Evolutionary conservation across 2,797 vertebrate genomes (phyloP), one percentile per base, ranked within the genome.

Genomic region (Taeniopygia guttata): DNA sequence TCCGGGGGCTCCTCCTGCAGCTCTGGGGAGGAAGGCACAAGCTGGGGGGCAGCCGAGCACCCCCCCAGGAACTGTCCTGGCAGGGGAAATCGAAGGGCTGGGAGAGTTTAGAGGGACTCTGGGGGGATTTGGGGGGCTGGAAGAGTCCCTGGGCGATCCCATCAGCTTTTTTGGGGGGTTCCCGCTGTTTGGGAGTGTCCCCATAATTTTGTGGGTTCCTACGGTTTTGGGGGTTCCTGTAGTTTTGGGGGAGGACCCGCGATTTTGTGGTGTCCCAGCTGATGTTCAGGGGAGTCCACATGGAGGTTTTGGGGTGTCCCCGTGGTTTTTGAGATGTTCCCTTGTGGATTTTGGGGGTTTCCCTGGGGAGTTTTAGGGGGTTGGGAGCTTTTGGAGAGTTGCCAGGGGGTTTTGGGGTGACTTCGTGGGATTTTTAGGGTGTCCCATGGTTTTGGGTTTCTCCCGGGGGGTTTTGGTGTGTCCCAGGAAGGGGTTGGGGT

Each of bases 131-230:
- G 2, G 26, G 26, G 22, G 19, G 7, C 43, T 36, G 70, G 27
- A 49, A 45, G 22, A 40, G 36, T 27, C 10, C 51, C 46, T n/a
- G 23, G 5, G 18, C 45, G 5, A 17, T 62, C 36, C 36, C 8
- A 1, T 27, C 36, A 5, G 2, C 9, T 51, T 21, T n/a, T 40
- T 1, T 4, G 20, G 18, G 19, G 5, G 23, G 6, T 21, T 18
- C 15, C 18, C 7, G 3, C 36, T 6, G 10, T n/a, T 51, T 51
- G 36, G 11, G 14, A 13, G 36, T 21, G 14, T 62, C 18, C 15
- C 20, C 5, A 3, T 2, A 7, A 19, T 29, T 59, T 52, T 34
- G 11, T 27, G 42, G 42, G 10, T 16, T 38, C 27, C 42, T 23
- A 5, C 1, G 7, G 25, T 29, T 59, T 63, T 34, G 15, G n/a